These are phyloP conservation scores for Epizoanthus illoricatus DNA, from an alignment of 92 coral and sea anemone genomes.

Conservation along the genomic window DNA sequence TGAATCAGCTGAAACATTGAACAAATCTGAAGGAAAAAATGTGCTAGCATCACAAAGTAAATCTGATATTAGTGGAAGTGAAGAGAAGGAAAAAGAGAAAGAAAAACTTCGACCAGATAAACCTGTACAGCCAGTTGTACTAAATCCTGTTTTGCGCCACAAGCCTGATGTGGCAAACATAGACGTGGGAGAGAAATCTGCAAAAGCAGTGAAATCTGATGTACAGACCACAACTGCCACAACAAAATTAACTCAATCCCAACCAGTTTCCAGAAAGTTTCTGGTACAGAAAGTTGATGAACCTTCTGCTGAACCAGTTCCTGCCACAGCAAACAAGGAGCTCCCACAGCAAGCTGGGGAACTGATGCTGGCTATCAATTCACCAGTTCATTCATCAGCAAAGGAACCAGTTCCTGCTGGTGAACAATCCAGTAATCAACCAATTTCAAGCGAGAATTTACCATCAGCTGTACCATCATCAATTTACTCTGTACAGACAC, in stretches of 20 bases:
- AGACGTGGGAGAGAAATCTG: constrained; percentile 11
- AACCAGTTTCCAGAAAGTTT: constrained; percentile 44
- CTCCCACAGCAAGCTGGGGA: not conserved
- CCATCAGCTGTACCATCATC: constrained; percentile 30
- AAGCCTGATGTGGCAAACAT: constrained; percentile 19
- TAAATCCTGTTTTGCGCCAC: constrained; percentile 38
- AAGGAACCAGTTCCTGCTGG: constrained; percentile 32
- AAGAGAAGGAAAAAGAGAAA: constrained; percentile 35
- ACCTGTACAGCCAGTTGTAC: constrained; percentile 25
- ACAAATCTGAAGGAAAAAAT: not conserved
- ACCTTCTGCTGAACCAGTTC: constrained; percentile 8
- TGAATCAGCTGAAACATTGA: constrained; percentile 5
- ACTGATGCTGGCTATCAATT: not conserved
- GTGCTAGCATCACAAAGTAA: constrained; percentile 1
- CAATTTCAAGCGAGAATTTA: not conserved
- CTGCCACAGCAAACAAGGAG: not conserved
- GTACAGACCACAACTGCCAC: not conserved
- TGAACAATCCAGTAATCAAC: constrained; percentile 2
- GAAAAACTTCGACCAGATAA: constrained; percentile 27
- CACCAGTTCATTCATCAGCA: constrained; percentile 30
- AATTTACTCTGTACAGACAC: constrained; percentile 59
- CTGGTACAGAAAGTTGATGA: constrained; percentile 65
- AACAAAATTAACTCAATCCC: constrained; percentile 11
- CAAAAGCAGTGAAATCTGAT: not conserved
- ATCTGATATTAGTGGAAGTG: not conserved